These are phyloP conservation scores for Limnephilus lunatus DNA, from an alignment of 2,888 invertebrate genomes.

Conservation along the genomic window DNA sequence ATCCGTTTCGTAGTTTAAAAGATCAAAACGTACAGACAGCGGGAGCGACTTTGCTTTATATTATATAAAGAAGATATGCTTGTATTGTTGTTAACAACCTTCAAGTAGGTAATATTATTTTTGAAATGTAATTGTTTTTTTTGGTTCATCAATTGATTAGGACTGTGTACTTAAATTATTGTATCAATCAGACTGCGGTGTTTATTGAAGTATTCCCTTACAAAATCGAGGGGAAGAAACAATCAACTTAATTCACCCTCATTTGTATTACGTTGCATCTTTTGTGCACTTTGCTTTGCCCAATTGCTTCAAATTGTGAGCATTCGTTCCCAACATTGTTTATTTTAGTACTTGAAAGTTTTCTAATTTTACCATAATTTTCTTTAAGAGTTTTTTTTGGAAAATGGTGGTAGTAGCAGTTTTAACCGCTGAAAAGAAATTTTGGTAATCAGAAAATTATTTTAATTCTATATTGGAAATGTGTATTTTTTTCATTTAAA, in stretches of 20 bases:
- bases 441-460: too few species aligned
- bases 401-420: too few species aligned
- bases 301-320: conserved; percentile 2
- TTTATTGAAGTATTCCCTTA: background rate
- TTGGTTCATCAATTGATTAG: background rate
- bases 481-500: too few species aligned
- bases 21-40: too few species aligned
- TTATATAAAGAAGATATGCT: too few species aligned
- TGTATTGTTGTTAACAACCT: background rate
- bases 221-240: background rate
- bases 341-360: background rate
- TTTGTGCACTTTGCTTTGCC: conserved; percentile 12
- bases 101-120: too few species aligned
- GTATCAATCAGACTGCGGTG: conserved; percentile 2
- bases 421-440: too few species aligned
- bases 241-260: conserved; percentile 31
- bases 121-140: background rate
- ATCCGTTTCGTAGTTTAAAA: too few species aligned
- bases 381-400: too few species aligned
- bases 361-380: too few species aligned
- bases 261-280: conserved; percentile 34
- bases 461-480: too few species aligned
- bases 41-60: too few species aligned
- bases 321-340: background rate
- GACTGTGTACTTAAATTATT: background rate